Conservation (phyloP, 2,888 invertebrate species). For the Branchipolynoe longqiensis region DNA sequence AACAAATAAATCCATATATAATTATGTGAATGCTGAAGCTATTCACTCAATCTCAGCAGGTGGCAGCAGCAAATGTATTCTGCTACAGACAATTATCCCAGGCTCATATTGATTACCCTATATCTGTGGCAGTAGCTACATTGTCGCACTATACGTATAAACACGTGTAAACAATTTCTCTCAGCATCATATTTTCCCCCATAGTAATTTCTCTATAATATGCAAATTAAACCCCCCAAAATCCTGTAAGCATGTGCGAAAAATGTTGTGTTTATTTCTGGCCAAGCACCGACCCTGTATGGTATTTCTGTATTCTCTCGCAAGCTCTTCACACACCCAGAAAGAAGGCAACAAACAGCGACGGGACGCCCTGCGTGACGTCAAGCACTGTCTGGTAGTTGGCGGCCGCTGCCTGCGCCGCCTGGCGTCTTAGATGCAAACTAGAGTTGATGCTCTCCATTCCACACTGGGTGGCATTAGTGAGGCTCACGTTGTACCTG, state of each 20-base stretch:
- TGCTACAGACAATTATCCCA: too few species aligned
- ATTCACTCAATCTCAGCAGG: too few species aligned
- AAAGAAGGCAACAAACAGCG: slow-evolving; percentile 5
- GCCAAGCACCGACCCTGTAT: too few species aligned
- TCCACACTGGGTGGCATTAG: not conserved
- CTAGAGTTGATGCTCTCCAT: slow-evolving; percentile 6
- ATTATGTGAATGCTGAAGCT: too few species aligned
- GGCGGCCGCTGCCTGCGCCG: slow-evolving; percentile 19
- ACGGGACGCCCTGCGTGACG: slow-evolving; percentile 14
- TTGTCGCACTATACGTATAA: not conserved
- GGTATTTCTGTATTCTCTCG: too few species aligned
- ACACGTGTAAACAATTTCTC: too few species aligned
- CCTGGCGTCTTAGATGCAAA: not conserved
- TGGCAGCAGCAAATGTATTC: too few species aligned
- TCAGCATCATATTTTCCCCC: too few species aligned
- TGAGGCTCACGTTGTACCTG: not conserved
- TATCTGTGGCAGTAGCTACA: too few species aligned
- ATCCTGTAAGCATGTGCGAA: too few species aligned
- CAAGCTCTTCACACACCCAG: not conserved
- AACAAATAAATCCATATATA: too few species aligned
- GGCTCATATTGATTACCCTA: too few species aligned
- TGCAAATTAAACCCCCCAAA: not conserved
- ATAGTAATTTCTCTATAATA: not conserved
- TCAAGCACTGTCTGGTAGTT: slow-evolving; percentile 11
- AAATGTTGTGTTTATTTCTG: not conserved